Conservation (phyloP, 2,797 vertebrate species). For the Falco columbarius region DNA sequence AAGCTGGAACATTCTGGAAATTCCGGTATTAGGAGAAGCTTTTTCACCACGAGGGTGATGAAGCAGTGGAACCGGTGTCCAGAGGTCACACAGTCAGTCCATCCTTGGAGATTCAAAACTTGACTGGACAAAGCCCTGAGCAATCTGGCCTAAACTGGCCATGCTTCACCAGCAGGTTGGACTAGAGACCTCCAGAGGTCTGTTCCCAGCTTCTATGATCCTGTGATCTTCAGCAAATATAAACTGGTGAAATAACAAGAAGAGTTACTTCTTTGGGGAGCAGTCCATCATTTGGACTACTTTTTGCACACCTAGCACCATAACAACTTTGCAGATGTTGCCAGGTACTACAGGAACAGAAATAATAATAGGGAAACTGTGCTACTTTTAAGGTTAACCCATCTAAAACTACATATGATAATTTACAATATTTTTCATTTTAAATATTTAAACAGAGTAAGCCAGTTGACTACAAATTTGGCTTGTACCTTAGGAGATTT, state of each 20-base stretch:
- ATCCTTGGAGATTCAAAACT: background rate
- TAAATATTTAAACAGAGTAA: constrained; percentile 16
- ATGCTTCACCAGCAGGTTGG: background rate
- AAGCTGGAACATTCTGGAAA: constrained; percentile 10
- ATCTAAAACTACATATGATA: background rate
- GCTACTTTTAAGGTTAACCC: background rate
- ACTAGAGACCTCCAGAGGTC: background rate
- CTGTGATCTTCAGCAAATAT: background rate
- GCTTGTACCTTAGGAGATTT: constrained; percentile 2
- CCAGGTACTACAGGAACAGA: background rate
- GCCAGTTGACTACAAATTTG: background rate
- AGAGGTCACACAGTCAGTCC: background rate
- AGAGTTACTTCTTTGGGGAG: background rate
- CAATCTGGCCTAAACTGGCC: background rate
- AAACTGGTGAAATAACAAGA: background rate
- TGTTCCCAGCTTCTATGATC: background rate
- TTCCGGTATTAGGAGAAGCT: background rate
- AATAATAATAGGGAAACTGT: background rate
- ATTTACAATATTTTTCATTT: constrained; percentile 32
- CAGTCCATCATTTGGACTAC: background rate
- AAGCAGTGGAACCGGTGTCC: background rate
- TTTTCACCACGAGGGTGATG: background rate
- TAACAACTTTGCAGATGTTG: background rate
- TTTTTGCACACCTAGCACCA: background rate
- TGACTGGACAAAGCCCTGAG: constrained; percentile 1